phyloP scores from a whole-genome alignment of 2,113 vertebrate genomes.

The Dolichotis patagonum region DNA sequence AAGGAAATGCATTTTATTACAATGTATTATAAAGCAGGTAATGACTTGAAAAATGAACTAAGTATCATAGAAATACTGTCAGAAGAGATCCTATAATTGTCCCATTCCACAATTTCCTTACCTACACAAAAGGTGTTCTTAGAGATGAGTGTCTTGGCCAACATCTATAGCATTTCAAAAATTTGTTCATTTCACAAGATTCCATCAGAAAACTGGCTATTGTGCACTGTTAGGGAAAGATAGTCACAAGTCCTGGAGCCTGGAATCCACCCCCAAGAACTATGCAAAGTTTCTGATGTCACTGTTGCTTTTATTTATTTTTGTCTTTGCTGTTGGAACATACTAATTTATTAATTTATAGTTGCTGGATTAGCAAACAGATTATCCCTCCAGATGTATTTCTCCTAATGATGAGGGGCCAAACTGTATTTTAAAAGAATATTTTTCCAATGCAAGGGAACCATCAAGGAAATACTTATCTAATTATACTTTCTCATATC shows the following conservation, averaged over 20 bases:
- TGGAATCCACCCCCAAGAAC: background rate
- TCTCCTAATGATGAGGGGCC: background rate
- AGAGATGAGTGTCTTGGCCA: background rate
- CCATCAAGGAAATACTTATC: background rate
- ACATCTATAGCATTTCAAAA: background rate
- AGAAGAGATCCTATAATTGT: background rate
- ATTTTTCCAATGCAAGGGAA: constrained; percentile 28
- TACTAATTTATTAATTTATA: constrained; percentile 34
- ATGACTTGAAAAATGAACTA: background rate
- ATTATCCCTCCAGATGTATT: constrained; percentile 28
- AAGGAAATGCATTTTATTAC: background rate
- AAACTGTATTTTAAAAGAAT: constrained; percentile 26
- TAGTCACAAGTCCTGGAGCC: background rate
- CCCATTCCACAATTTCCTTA: background rate
- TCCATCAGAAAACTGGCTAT: background rate
- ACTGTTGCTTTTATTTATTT: background rate
- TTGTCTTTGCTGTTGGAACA: background rate
- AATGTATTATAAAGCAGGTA: background rate
- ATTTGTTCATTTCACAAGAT: background rate
- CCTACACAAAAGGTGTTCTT: background rate
- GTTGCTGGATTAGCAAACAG: background rate
- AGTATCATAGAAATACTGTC: background rate
- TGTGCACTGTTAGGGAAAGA: background rate
- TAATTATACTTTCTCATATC: constrained; percentile 17
- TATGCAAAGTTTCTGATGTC: background rate